Conservation (phyloP, 2,888 invertebrate genomes). For the Iphiclides podalirius region DNA sequence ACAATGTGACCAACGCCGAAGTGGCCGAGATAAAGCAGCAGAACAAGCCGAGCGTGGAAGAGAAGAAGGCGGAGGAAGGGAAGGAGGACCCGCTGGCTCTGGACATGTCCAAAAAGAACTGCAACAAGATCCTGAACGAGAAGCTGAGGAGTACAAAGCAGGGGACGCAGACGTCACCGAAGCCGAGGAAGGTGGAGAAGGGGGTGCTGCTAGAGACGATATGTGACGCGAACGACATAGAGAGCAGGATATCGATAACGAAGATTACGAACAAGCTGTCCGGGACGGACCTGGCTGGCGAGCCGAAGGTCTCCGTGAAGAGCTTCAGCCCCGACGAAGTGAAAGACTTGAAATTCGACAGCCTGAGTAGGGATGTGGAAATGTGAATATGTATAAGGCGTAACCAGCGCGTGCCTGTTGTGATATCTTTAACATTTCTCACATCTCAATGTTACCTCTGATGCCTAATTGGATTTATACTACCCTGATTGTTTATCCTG, state of each 20-base stretch:
- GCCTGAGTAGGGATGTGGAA: slow-evolving; percentile 62
- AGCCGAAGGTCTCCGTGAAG: slow-evolving; percentile 54
- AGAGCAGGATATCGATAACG: slow-evolving; percentile 74
- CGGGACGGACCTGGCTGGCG: slow-evolving; percentile 58
- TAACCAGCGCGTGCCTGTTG: neutral
- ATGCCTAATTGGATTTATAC: too few relatives aligned
- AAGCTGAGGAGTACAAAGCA: slow-evolving; percentile 59
- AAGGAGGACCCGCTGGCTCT: slow-evolving; percentile 64
- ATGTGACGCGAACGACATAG: slow-evolving; percentile 68
- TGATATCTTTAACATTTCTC: too few relatives aligned
- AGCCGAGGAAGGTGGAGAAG: slow-evolving; percentile 64
- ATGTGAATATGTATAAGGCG: slow-evolving; percentile 46
- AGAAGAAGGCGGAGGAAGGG: slow-evolving; percentile 47
- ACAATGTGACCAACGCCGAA: slow-evolving; percentile 93
- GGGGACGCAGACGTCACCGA: slow-evolving; percentile 40
- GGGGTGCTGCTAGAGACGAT: slow-evolving; percentile 60
- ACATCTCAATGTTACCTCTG: too few relatives aligned
- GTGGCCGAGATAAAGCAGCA: slow-evolving; percentile 89
- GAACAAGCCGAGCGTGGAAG: slow-evolving; percentile 55
- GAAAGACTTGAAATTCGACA: slow-evolving; percentile 62
- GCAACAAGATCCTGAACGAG: slow-evolving; percentile 64
- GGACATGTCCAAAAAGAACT: slow-evolving; percentile 69
- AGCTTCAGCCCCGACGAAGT: slow-evolving; percentile 69
- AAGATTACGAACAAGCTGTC: slow-evolving; percentile 74
- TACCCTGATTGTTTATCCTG: too few relatives aligned